Percentiles rank a stretch among this genome's conserved stretches.
Conservation (phyloP, 2,113 vertebrate genomes). For the Otocyon megalotis region DNA sequence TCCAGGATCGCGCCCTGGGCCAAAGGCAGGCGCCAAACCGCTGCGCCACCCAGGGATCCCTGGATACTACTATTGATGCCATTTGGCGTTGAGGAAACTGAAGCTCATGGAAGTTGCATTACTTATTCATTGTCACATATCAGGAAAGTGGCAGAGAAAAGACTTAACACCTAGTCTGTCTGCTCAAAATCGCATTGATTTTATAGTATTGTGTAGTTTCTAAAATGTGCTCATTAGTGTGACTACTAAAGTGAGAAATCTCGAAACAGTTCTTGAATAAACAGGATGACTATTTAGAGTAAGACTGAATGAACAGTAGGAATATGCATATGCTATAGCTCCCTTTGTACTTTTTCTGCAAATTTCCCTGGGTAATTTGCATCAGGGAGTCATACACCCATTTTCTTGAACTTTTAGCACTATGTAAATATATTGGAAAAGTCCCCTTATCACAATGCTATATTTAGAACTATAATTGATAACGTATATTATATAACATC, state of each 20-base stretch:
- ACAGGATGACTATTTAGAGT: background rate
- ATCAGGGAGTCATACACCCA: background rate
- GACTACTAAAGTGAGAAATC: background rate
- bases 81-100: background rate
- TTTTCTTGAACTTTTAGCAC: background rate
- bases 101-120: background rate
- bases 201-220: background rate
- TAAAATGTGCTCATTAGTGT: background rate
- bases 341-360: background rate
- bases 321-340: background rate
- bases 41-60: too few relatives aligned
- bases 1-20: too few relatives aligned
- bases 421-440: background rate
- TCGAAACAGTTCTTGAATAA: background rate
- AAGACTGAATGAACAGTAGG: background rate
- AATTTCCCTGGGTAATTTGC: background rate
- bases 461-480: background rate
- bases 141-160: background rate
- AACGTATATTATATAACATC: background rate
- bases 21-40: too few relatives aligned
- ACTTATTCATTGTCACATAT: background rate
- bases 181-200: background rate
- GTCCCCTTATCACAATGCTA: background rate
- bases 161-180: background rate
- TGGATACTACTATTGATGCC: background rate